phyloP scores from a whole-genome alignment of 2,888 invertebrate genomes.

The Mythimna albipuncta region DNA sequence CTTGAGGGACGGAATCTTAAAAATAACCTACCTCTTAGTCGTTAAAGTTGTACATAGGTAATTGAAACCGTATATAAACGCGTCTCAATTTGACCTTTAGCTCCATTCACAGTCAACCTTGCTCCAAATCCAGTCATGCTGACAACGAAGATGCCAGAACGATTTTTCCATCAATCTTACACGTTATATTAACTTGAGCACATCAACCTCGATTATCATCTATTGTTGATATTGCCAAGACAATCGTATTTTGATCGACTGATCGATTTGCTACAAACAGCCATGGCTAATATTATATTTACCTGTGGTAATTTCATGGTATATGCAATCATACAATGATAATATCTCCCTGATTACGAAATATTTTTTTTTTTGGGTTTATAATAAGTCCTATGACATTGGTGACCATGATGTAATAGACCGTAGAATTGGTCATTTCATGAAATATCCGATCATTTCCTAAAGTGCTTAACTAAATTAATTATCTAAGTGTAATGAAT shows the following conservation, averaged over 20 bases:
- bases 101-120: not conserved
- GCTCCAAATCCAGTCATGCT: not conserved
- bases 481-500: not conserved
- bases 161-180: not conserved
- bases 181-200: not conserved
- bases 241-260: conserved; percentile 5
- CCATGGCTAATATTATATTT: not conserved
- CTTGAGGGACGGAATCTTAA: no score
- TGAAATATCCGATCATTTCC: not conserved
- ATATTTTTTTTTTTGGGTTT: not conserved
- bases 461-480: not conserved
- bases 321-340: conserved; percentile 13
- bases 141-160: not conserved
- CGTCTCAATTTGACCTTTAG: no score
- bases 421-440: not conserved
- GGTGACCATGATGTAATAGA: not conserved
- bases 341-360: conserved; percentile 5
- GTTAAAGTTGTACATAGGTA: no score
- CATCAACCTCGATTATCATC: not conserved
- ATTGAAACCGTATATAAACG: no score
- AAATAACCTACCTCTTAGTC: no score
- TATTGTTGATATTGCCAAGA: not conserved
- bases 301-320: not conserved
- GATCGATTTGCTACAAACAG: conserved; percentile 13
- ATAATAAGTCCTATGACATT: not conserved